Evolutionary conservation across 2,797 vertebrate species (phyloP).

Genomic region (Propithecus perrieri): DNA sequence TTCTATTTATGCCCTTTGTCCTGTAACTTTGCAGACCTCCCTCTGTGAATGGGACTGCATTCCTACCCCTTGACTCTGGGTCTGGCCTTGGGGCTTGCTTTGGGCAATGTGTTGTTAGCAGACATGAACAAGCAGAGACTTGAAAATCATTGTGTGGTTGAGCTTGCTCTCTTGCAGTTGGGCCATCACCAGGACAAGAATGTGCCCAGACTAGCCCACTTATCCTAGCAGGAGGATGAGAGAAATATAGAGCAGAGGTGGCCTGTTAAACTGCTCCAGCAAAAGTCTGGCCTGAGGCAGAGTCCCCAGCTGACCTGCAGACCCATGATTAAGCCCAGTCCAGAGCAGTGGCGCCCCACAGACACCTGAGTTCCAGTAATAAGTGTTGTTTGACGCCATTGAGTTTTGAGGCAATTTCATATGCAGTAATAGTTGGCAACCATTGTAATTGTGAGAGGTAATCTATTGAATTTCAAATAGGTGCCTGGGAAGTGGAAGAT

Average conservation of each 20-base stretch:
- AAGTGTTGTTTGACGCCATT: background rate
- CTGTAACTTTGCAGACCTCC: background rate
- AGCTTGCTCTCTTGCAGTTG: background rate
- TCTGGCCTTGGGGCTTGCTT: background rate
- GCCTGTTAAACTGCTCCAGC: background rate
- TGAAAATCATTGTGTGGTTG: background rate
- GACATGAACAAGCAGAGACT: background rate
- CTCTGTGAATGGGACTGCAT: background rate
- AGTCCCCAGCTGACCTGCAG: background rate
- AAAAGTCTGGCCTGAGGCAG: background rate
- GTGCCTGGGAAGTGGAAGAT: background rate
- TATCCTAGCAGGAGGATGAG: background rate
- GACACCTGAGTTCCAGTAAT: background rate
- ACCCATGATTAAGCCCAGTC: background rate
- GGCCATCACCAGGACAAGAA: background rate
- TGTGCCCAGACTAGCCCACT: background rate
- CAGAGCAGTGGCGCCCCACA: background rate
- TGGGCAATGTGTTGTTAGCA: background rate
- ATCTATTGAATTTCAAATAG: background rate
- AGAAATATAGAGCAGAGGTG: background rate
- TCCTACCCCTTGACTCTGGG: background rate
- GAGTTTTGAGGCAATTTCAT: background rate
- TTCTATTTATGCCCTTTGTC: background rate
- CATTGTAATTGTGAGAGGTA: background rate
- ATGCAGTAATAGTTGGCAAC: background rate